Conservation (phyloP, 1,140 invertebrate species). For the Nilaparvata lugens region DNA sequence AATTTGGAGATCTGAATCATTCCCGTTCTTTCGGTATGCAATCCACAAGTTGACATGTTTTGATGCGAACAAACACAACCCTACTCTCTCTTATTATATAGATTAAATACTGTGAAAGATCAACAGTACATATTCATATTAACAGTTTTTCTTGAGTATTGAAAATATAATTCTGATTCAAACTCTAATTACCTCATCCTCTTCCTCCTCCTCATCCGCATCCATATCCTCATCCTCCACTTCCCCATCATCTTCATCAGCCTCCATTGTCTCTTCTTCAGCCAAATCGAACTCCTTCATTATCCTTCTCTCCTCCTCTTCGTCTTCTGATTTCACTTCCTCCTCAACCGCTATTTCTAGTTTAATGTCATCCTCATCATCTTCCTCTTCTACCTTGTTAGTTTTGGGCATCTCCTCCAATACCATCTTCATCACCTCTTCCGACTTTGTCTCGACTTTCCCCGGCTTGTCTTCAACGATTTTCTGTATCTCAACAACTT, state of each 20-base stretch:
- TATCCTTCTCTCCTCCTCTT: constrained; percentile 28
- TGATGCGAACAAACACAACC: too few species aligned
- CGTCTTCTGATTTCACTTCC: constrained; percentile 37
- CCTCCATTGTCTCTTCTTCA: constrained; percentile 6
- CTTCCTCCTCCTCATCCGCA: constrained; percentile 18
- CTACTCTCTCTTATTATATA: too few species aligned
- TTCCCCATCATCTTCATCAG: neutral
- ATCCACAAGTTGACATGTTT: too few species aligned
- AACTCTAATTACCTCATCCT: constrained; percentile 23
- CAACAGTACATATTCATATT: too few species aligned
- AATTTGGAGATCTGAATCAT: too few species aligned
- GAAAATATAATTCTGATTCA: too few species aligned
- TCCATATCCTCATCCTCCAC: constrained; percentile 7
- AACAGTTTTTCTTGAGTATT: too few species aligned
- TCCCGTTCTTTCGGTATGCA: too few species aligned
- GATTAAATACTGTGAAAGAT: too few species aligned
- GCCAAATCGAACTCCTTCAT: neutral
- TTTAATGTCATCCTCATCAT: constrained; percentile 24
- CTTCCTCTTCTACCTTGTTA: constrained; percentile 22
- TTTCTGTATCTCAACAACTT: constrained; percentile 22
- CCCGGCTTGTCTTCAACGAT: neutral
- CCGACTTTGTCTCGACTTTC: constrained; percentile 24
- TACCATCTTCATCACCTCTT: constrained; percentile 22
- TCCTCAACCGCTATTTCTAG: constrained; percentile 23
- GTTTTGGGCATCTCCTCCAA: constrained; percentile 19